Conservation (phyloP, 2,797 vertebrate species). For the Pseudotriccus pelzelni region DNA sequence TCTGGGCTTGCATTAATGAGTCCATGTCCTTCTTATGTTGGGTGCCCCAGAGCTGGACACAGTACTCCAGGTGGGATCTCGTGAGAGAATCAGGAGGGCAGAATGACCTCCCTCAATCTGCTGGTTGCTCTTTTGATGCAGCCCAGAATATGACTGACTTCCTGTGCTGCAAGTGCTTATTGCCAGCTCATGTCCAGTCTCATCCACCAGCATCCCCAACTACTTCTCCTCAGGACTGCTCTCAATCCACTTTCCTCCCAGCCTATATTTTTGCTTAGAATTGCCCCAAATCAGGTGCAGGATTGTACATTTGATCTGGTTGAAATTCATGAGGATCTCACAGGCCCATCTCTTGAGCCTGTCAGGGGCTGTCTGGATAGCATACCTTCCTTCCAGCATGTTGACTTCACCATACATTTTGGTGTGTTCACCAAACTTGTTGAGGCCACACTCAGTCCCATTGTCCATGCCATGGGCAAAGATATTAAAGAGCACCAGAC, state of each 20-base stretch:
- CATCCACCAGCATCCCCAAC: not conserved
- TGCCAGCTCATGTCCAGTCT: not conserved
- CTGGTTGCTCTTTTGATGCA: not conserved
- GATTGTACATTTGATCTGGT: not conserved
- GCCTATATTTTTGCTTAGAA: not conserved
- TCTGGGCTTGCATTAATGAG: fast-evolving
- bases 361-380: not conserved
- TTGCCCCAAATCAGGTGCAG: too few species aligned
- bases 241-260: not conserved
- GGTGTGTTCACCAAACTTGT: not conserved
- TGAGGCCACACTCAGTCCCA: not conserved
- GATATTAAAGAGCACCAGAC: not conserved
- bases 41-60: not conserved
- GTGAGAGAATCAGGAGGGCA: not conserved
- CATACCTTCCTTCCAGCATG: not conserved
- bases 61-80: not conserved
- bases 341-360: not conserved
- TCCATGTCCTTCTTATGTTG: fast-evolving
- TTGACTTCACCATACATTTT: not conserved
- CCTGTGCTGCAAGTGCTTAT: not conserved
- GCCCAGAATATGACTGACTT: not conserved
- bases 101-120: not conserved
- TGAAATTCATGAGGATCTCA: not conserved
- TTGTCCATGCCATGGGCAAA: not conserved
- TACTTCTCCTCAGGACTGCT: not conserved